Evolutionary conservation across 2,797 vertebrate species (phyloP).

Genomic region (Microtus agrestis): DNA sequence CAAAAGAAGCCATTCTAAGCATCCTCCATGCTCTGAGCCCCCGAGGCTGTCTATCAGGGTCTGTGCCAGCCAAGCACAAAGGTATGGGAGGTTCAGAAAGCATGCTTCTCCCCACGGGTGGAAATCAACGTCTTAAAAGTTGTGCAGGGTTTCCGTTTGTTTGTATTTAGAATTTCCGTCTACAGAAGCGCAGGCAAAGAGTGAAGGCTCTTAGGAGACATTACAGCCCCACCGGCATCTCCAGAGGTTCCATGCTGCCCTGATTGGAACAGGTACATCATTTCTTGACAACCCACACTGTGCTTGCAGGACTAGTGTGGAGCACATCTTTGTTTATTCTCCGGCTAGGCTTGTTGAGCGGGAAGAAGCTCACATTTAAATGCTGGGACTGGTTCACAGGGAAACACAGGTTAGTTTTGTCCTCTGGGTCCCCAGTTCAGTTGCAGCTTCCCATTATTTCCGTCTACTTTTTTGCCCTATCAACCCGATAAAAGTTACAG

Average conservation of each 20-base stretch:
- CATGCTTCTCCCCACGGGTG: background rate
- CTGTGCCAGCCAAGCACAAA: background rate
- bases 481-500: background rate
- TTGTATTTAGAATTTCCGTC: background rate
- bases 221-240: too few relatives aligned
- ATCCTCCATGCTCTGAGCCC: background rate
- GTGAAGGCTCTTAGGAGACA: background rate
- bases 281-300: background rate
- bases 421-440: background rate
- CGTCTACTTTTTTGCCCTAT: background rate
- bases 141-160: background rate
- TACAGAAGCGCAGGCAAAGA: background rate
- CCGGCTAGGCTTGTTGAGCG: background rate
- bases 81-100: background rate
- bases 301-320: background rate
- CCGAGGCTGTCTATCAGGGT: background rate
- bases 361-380: background rate
- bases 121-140: constrained; percentile 19
- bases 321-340: background rate
- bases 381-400: background rate
- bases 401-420: background rate
- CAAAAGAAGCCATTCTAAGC: background rate
- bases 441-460: background rate
- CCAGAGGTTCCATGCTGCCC: background rate
- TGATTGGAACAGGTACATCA: background rate